Conservation (phyloP, 2,797 vertebrate species). For the Sebastes hubbsi region DNA sequence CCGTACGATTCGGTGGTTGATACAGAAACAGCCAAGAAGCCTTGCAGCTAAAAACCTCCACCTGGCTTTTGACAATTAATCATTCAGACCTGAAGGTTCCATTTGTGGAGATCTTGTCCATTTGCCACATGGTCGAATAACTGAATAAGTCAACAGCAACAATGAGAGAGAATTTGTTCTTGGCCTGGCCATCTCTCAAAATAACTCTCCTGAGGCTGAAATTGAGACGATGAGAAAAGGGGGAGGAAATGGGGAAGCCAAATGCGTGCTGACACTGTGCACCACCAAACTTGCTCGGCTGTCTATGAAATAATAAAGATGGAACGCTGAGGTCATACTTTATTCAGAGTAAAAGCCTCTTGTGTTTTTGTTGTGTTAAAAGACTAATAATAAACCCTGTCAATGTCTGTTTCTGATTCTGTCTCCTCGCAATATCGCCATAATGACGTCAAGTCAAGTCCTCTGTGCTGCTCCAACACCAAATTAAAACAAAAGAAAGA, state of each 20-base stretch:
- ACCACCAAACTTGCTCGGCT: conserved; percentile 39
- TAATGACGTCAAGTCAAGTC: conserved; percentile 6
- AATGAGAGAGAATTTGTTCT: conserved; percentile 70
- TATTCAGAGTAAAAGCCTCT: conserved; percentile 77
- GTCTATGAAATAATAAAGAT: conserved; percentile 79
- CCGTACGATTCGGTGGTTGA: conserved; percentile 17
- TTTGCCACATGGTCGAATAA: conserved; percentile 80
- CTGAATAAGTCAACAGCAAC: conserved; percentile 82
- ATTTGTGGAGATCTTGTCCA: conserved; percentile 74
- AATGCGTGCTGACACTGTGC: conserved; percentile 63
- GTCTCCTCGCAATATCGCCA: neutral
- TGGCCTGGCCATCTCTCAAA: conserved; percentile 73
- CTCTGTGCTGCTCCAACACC: neutral
- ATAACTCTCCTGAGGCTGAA: conserved; percentile 78
- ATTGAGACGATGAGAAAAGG: conserved; percentile 73
- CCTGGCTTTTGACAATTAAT: conserved; percentile 73
- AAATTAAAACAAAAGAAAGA: conserved; percentile 22
- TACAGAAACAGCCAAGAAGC: conserved; percentile 22
- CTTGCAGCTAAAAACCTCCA: conserved; percentile 52
- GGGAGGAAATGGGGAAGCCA: conserved; percentile 56
- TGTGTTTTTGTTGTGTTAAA: conserved; percentile 55
- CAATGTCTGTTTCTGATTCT: conserved; percentile 27
- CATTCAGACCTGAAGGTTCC: conserved; percentile 76
- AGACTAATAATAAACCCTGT: conserved; percentile 65
- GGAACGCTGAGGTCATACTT: conserved; percentile 71